Evolutionary conservation across 2,113 vertebrate species (phyloP).

Genomic region (Hydrolagus affinis): DNA sequence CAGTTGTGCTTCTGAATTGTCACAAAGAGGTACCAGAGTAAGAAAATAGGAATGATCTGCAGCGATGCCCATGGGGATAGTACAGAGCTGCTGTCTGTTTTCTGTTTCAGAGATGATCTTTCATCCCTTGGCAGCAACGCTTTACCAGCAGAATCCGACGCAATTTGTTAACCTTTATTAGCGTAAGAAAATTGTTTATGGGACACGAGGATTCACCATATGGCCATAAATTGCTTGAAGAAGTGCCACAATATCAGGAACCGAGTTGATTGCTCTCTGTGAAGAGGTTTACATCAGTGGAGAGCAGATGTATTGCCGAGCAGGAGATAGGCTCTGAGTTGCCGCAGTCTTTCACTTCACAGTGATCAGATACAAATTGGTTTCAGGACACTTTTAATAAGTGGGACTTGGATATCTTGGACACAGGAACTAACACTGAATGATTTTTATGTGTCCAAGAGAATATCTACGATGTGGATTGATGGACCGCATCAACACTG

Average conservation of each 20-base stretch:
- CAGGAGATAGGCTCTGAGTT: neutral
- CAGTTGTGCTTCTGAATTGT: too few species aligned
- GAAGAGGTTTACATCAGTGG: slow-evolving; percentile 17
- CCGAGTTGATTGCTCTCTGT: neutral
- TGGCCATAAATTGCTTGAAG: slow-evolving; percentile 13
- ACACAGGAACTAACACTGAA: too few species aligned
- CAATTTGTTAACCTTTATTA: slow-evolving; percentile 30
- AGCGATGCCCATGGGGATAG: neutral
- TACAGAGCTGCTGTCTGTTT: neutral
- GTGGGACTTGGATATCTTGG: too few species aligned
- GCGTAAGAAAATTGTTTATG: slow-evolving; percentile 18
- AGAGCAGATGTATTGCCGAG: neutral
- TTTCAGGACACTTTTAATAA: too few species aligned
- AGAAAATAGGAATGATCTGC: too few species aligned
- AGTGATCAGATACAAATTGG: too few species aligned
- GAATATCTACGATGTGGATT: too few species aligned
- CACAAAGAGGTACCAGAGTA: too few species aligned
- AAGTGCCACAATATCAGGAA: neutral
- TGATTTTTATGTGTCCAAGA: too few species aligned
- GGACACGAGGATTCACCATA: slow-evolving; percentile 10
- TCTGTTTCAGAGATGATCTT: neutral
- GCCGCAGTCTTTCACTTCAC: neutral
- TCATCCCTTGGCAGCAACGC: neutral
- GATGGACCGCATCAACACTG: too few species aligned
- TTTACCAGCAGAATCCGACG: neutral